Evolutionary conservation across 2,797 vertebrate genomes (phyloP), one percentile per base, ranked within the genome.

Genomic region (Epinephelus malabaricus): DNA sequence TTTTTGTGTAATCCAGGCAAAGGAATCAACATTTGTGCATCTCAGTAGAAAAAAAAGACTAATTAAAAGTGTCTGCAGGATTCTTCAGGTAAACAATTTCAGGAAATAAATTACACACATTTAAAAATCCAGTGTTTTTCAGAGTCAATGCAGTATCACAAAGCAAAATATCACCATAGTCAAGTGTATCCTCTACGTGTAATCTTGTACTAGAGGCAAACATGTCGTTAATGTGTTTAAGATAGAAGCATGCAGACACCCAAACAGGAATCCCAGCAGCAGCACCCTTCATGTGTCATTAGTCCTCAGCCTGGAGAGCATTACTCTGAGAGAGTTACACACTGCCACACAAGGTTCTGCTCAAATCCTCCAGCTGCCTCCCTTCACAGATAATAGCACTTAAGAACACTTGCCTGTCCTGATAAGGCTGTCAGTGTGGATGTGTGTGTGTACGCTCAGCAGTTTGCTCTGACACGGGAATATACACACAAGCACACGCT

Each of bases 201-300:
- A 65, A 45, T 64, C 34, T 58, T 34, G 14, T 27, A 45, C 23
- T 61, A n/a, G 17, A 9, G 10, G 5, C 69, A 61, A 78, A 68
- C 51, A 64, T 50, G 46, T 25, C 67, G 51, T 56, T 71, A 47
- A 66, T 51, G 73, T 56, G 55, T 68, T 69, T 63, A 43, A 46
- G 40, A 27, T 66, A 45, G 47, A 76, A 62, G 62, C 49, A 65
- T 58, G 25, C 58, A 78, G 46, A 34, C 46, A 53, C 70, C 59
- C 34, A 58, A 56, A 61, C 23, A 71, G 69, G 64, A 69, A 70
- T 67, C 66, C 78, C 69, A 67, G 78, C 77, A 86, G 74, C 79
- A 51, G 6, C 70, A 81, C 83, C 78, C 75, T 83, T 84, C 80
- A 88, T 82, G 83, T 87, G 60, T 91, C 90, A 86, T 87, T 89